Conservation (phyloP, 2,888 invertebrate genomes). For the Macropis europaea region DNA sequence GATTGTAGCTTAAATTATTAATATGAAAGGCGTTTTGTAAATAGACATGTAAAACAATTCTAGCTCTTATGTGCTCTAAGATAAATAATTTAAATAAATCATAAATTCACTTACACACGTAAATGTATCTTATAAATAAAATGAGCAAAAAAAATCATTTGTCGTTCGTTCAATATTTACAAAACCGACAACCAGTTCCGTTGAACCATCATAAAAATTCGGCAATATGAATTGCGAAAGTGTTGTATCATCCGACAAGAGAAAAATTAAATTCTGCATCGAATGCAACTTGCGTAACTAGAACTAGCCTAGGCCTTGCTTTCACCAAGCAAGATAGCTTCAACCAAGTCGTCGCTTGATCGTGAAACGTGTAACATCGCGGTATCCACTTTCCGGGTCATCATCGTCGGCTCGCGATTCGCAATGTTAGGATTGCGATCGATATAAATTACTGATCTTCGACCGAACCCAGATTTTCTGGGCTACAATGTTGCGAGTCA, state of each 20-base stretch:
- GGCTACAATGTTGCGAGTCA: conserved; percentile 48
- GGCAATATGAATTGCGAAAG: not conserved
- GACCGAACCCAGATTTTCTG: conserved; percentile 38
- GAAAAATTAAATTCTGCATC: conserved; percentile 23
- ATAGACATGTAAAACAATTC: conserved; percentile 27
- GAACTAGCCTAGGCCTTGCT: conserved; percentile 60
- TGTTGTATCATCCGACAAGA: not conserved
- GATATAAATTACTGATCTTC: conserved; percentile 25
- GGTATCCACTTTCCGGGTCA: conserved; percentile 36
- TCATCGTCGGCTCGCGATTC: conserved; percentile 26
- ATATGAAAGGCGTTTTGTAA: conserved; percentile 1
- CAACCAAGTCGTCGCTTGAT: conserved; percentile 41
- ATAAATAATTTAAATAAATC: too few species aligned
- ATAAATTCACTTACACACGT: not conserved
- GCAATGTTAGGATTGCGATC: conserved; percentile 29
- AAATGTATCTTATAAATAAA: conserved; percentile 30
- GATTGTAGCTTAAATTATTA: not conserved
- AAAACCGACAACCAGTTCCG: not conserved
- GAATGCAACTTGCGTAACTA: conserved; percentile 46
- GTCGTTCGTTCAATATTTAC: not conserved
- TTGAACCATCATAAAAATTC: not conserved
- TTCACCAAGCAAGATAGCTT: conserved; percentile 52
- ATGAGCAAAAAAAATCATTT: not conserved
- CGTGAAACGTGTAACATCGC: conserved; percentile 48
- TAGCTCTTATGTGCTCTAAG: too few species aligned